A percentile compares a stretch with the other conserved stretches of the same genome.
These are phyloP conservation scores for Nasonia oneida DNA, from an alignment of 2,888 invertebrate species.

Conservation along the genomic window DNA sequence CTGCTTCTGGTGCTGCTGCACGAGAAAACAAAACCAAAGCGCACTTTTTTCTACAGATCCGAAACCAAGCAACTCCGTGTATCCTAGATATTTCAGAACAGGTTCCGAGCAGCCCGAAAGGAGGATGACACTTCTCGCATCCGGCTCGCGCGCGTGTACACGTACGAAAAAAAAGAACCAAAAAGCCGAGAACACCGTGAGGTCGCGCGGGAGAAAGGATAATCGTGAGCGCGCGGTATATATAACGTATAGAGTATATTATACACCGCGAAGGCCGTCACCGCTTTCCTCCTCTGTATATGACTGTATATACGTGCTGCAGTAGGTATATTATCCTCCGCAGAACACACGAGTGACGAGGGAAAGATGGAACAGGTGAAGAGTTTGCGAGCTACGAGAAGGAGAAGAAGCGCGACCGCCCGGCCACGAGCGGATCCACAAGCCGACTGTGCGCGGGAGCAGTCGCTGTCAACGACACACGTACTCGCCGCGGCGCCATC, in stretches of 20 bases:
- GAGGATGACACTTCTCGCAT: neutral
- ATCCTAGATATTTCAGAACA: neutral
- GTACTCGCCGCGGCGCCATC: conserved; percentile 12
- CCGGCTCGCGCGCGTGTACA: neutral
- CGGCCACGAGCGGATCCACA: conserved; percentile 54
- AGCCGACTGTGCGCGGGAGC: conserved; percentile 53
- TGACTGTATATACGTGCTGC: neutral
- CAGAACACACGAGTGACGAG: neutral
- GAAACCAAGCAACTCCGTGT: neutral
- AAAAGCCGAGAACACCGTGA: neutral
- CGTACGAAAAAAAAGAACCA: neutral
- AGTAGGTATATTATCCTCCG: neutral
- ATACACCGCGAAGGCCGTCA: neutral
- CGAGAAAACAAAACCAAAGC: neutral
- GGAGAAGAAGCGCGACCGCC: conserved; percentile 23
- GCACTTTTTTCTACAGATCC: neutral
- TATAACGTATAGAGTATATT: neutral
- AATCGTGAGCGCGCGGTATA: neutral
- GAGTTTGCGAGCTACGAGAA: neutral
- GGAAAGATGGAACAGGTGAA: neutral
- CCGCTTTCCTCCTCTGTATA: neutral
- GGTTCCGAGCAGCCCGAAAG: conserved; percentile 7
- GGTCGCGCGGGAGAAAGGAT: conserved; percentile 3
- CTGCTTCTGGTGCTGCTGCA: neutral
- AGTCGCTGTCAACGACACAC: conserved; percentile 28